phyloP scores from a whole-genome alignment of 1,140 invertebrate species.

The Aethina tumida region DNA sequence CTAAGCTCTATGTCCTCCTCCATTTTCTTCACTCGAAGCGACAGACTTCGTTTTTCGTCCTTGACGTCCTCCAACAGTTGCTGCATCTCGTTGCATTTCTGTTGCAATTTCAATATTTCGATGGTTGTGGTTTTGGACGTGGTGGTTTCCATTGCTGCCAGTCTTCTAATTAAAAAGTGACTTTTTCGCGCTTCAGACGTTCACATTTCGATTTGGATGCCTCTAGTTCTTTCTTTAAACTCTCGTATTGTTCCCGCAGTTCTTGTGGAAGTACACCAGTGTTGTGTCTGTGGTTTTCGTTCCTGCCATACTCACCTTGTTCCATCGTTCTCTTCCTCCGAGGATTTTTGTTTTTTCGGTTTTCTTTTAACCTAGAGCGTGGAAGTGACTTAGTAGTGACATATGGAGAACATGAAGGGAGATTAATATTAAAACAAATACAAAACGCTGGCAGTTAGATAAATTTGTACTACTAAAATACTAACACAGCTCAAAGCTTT shows the following conservation, averaged over 20 bases:
- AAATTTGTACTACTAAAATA: too few relatives aligned
- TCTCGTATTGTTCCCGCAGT: constrained; percentile 55
- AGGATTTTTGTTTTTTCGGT: constrained; percentile 14
- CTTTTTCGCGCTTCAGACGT: constrained; percentile 73
- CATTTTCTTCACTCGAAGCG: constrained; percentile 58
- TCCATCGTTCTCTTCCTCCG: constrained; percentile 38
- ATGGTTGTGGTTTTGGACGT: constrained; percentile 58
- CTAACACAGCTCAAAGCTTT: too few relatives aligned
- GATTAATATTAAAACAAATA: too few relatives aligned
- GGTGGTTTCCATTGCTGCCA: constrained; percentile 65
- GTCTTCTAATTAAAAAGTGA: constrained; percentile 65
- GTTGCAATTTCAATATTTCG: constrained; percentile 61
- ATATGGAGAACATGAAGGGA: too few relatives aligned
- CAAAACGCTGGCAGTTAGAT: too few relatives aligned
- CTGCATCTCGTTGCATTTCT: constrained; percentile 75
- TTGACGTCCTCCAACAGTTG: constrained; percentile 65
- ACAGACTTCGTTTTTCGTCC: constrained; percentile 71
- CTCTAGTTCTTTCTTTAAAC: constrained; percentile 52
- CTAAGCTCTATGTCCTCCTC: constrained; percentile 53
- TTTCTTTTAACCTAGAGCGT: constrained; percentile 25
- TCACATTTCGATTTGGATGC: constrained; percentile 57
- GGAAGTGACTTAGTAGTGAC: too few relatives aligned
- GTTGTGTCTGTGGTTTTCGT: constrained; percentile 48
- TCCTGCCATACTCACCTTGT: constrained; percentile 38
- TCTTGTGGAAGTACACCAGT: constrained; percentile 37